Evolutionary conservation across 2,888 invertebrate species (phyloP).

Genomic region (Incurvaria masculella): DNA sequence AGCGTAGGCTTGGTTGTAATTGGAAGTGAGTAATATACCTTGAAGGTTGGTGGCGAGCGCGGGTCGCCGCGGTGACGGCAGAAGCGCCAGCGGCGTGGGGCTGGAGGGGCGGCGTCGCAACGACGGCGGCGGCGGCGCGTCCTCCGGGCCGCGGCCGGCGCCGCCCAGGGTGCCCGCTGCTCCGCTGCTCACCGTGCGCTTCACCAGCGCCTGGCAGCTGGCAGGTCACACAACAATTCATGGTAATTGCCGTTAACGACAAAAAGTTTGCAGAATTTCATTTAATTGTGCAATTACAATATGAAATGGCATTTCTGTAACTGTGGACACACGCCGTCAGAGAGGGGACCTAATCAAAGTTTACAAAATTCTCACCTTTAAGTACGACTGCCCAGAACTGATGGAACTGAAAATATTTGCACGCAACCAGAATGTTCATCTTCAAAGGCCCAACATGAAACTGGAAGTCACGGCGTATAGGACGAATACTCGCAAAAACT

Average conservation of each 20-base stretch:
- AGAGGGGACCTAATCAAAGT: too few relatives aligned
- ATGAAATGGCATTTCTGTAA: too few relatives aligned
- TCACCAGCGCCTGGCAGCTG: constrained; percentile 50
- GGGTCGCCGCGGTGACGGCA: constrained; percentile 30
- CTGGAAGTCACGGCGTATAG: too few relatives aligned
- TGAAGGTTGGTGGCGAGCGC: constrained; percentile 43
- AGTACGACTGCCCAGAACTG: too few relatives aligned
- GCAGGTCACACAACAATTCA: too few relatives aligned
- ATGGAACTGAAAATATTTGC: too few relatives aligned
- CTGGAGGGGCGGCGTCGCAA: constrained; percentile 48
- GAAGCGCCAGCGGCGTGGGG: constrained; percentile 27
- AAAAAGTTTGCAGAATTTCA: neutral
- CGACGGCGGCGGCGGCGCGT: constrained; percentile 42
- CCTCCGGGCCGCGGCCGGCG: constrained; percentile 30
- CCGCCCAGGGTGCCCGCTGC: constrained; percentile 28
- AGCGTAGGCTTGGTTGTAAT: too few relatives aligned
- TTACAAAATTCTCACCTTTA: too few relatives aligned
- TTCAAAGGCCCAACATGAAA: neutral
- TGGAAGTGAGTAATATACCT: constrained; percentile 22
- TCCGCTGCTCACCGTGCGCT: constrained; percentile 33
- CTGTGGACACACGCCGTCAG: too few relatives aligned
- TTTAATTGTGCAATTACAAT: constrained; percentile 1
- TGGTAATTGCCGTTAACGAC: too few relatives aligned
- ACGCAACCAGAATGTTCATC: too few relatives aligned
- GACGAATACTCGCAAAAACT: neutral